These are phyloP conservation scores for Oscheius sp. DNA, from an alignment of 2,888 invertebrate species.

Conservation along the genomic window DNA sequence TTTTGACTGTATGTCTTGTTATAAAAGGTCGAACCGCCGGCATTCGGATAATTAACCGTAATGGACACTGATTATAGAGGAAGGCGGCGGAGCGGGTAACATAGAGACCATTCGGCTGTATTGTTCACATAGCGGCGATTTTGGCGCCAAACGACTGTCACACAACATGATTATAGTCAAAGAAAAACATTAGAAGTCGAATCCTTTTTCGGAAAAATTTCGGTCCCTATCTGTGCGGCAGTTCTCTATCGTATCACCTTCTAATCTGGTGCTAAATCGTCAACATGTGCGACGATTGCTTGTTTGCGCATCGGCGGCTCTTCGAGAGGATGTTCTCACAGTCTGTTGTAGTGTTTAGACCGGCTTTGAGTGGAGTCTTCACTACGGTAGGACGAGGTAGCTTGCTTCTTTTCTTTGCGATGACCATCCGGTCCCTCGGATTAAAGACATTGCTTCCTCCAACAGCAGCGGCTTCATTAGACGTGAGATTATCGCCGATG, in stretches of 20 bases:
- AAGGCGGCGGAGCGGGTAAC: background rate
- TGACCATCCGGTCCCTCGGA: no score
- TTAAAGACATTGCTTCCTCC: background rate
- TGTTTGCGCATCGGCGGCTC: constrained; percentile 26
- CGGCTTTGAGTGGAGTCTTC: constrained; percentile 13
- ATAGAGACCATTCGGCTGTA: background rate
- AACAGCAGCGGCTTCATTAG: constrained; percentile 17
- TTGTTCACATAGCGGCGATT: constrained; percentile 8
- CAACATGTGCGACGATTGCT: constrained; percentile 1
- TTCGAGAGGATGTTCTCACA: constrained; percentile 29
- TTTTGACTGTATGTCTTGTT: background rate
- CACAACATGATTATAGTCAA: background rate
- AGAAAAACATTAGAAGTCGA: no score
- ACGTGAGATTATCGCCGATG: constrained; percentile 24
- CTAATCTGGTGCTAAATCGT: constrained; percentile 19
- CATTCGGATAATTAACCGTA: constrained; percentile 24
- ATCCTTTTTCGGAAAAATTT: background rate
- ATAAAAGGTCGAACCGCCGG: background rate
- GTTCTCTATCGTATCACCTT: constrained; percentile 3
- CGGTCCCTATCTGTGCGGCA: background rate
- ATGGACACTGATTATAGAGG: constrained; percentile 30
- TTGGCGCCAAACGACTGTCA: constrained; percentile 7
- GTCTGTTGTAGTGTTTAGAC: constrained; percentile 21
- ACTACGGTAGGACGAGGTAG: no score
- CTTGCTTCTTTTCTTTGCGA: no score